Conservation (phyloP, 92 coral and sea anemone genomes). For the Nematostella vectensis region DNA sequence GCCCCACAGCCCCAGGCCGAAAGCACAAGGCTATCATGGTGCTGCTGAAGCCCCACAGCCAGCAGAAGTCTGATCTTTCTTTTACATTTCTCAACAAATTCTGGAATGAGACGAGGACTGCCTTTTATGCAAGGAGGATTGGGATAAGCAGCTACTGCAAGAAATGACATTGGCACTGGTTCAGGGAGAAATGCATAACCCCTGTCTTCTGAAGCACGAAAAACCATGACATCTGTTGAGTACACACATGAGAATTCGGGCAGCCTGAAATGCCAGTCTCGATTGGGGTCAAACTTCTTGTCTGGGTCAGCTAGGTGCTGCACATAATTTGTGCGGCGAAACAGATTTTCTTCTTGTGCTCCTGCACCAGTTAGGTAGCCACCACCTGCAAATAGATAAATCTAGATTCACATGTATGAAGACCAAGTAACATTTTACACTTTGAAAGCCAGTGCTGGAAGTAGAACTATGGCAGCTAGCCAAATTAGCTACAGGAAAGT, state of each 20-base stretch:
- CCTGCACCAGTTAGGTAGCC: slow-evolving; percentile 80
- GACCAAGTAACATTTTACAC: too few species aligned
- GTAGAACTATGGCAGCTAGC: too few species aligned
- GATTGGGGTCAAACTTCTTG: slow-evolving; percentile 45
- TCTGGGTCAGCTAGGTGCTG: slow-evolving; percentile 80
- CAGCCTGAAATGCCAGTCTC: slow-evolving; percentile 52
- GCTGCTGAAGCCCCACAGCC: slow-evolving; percentile 47
- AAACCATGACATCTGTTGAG: slow-evolving; percentile 65
- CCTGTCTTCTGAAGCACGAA: slow-evolving; percentile 61
- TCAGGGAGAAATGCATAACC: slow-evolving; percentile 64
- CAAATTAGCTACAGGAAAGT: too few species aligned
- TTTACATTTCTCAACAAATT: slow-evolving; percentile 53
- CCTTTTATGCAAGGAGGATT: slow-evolving; percentile 43
- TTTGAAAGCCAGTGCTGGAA: too few species aligned
- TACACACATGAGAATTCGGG: slow-evolving; percentile 73
- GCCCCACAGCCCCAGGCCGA: slow-evolving; percentile 94
- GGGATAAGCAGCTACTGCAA: slow-evolving; percentile 64
- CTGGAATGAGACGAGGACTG: slow-evolving; percentile 33
- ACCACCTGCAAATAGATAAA: slow-evolving; percentile 40
- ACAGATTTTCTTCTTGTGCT: slow-evolving; percentile 82
- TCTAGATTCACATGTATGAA: too few species aligned
- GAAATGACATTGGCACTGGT: slow-evolving; percentile 64
- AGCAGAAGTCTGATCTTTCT: slow-evolving; percentile 56
- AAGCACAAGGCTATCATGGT: slow-evolving; percentile 67
- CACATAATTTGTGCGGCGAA: slow-evolving; percentile 73